phyloP scores from a whole-genome alignment of 1,140 invertebrate genomes.

The Oscheius sp. region DNA sequence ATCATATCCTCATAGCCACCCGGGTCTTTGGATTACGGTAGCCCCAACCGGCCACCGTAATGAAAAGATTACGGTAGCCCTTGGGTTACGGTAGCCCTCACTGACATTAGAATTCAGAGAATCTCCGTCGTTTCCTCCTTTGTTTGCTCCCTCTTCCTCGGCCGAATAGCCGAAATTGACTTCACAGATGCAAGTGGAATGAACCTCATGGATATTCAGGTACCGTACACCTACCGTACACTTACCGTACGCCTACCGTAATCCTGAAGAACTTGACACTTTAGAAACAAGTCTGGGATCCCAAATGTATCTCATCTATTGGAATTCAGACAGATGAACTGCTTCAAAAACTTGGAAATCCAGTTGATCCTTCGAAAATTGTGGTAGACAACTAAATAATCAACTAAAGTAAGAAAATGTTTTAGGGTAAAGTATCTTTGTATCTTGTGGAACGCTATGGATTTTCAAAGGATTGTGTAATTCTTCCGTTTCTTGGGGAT shows the following conservation, averaged over 20 bases:
- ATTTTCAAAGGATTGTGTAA: conserved; percentile 75
- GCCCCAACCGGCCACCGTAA: no score
- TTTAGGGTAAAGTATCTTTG: conserved; percentile 69
- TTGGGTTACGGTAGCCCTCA: no score
- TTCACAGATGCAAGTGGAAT: conserved; percentile 89
- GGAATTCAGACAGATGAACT: conserved; percentile 63
- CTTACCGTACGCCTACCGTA: conserved; percentile 69
- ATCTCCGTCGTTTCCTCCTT: conserved; percentile 92
- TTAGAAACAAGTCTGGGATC: conserved; percentile 11
- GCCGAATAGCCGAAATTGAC: conserved; percentile 84
- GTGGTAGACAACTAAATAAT: conserved; percentile 65
- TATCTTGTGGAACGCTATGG: conserved; percentile 82
- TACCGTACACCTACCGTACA: neutral
- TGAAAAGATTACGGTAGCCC: no score
- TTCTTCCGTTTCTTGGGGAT: conserved; percentile 88
- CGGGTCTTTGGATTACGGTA: no score
- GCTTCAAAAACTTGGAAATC: conserved; percentile 69
- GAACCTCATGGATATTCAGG: conserved; percentile 77
- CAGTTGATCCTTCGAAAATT: conserved; percentile 64
- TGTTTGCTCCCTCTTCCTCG: conserved; percentile 81
- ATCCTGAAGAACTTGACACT: conserved; percentile 73
- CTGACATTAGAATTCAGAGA: conserved; percentile 70
- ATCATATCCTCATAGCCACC: no score
- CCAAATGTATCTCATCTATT: neutral
- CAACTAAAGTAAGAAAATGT: conserved; percentile 65